A percentile compares a stretch with the other conserved stretches of the same genome.
These are phyloP conservation scores for Antigone vipio DNA, from an alignment of 2,113 vertebrate species.

Conservation along the genomic window DNA sequence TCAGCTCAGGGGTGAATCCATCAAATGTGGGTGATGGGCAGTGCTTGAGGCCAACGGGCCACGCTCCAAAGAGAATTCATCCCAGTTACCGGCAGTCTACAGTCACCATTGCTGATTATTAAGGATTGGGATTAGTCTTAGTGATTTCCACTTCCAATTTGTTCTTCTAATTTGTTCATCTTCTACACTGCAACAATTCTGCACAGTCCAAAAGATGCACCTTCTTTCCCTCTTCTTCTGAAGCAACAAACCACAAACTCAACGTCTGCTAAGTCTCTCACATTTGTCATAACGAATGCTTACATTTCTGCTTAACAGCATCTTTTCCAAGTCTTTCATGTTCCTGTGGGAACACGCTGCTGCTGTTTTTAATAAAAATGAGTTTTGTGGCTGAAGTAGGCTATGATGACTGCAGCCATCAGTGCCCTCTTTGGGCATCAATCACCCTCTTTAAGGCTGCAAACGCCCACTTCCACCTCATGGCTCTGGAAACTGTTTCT, in stretches of 20 bases:
- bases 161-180: neutral
- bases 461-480: neutral
- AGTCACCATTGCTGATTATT: neutral
- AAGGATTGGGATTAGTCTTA: neutral
- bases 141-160: neutral
- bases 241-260: neutral
- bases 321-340: neutral
- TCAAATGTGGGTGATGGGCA: rapidly evolving
- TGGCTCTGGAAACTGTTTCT: neutral
- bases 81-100: neutral
- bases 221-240: neutral
- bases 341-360: neutral
- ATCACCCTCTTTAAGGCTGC: neutral
- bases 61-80: neutral
- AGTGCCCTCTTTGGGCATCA: neutral
- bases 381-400: neutral
- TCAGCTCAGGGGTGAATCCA: neutral
- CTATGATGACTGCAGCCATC: neutral
- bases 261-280: neutral
- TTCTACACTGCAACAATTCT: neutral
- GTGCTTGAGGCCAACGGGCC: neutral
- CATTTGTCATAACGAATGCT: neutral
- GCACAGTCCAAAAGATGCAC: neutral
- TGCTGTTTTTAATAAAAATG: neutral
- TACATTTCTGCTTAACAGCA: neutral